Percentiles rank a stretch among this genome's conserved stretches.
These are phyloP conservation scores for Galeopsomyia nigrocyanea DNA, from an alignment of 2,888 invertebrate species.

Conservation along the genomic window DNA sequence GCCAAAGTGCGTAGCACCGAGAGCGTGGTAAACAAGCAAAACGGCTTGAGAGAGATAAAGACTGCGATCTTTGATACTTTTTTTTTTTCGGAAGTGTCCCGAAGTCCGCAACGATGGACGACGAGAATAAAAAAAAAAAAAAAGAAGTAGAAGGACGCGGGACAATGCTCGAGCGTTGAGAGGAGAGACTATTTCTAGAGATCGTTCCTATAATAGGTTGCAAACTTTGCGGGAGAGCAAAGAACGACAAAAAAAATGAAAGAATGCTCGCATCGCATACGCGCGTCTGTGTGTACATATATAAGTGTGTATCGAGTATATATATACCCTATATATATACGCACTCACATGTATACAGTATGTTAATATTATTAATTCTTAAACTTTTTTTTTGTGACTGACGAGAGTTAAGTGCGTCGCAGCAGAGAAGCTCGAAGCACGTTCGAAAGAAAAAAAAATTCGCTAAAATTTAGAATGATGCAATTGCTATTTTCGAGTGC, in stretches of 20 bases:
- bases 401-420: constrained; percentile 25
- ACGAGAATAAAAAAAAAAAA: no score
- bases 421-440: not conserved
- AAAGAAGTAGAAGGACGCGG: no score
- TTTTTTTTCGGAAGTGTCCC: no score
- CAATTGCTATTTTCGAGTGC: no score
- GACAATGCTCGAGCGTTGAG: constrained; percentile 40
- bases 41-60: not conserved
- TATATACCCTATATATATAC: constrained; percentile 12
- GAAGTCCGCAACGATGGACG: no score
- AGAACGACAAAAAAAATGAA: not conserved
- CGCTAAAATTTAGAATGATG: no score
- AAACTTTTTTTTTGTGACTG: constrained; percentile 36
- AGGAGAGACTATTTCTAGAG: constrained; percentile 42
- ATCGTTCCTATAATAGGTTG: constrained; percentile 48
- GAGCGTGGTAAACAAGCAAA: no score
- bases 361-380: constrained; percentile 30
- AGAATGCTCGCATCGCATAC: constrained; percentile 3
- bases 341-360: constrained; percentile 18
- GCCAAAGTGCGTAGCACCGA: no score
- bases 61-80: not conserved
- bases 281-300: not conserved
- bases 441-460: not conserved
- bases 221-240: constrained; percentile 45
- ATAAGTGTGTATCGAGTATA: constrained; percentile 13